These are phyloP conservation scores for Rhinogobio ventralis DNA, from an alignment of 2,797 vertebrate genomes.

Conservation along the genomic window DNA sequence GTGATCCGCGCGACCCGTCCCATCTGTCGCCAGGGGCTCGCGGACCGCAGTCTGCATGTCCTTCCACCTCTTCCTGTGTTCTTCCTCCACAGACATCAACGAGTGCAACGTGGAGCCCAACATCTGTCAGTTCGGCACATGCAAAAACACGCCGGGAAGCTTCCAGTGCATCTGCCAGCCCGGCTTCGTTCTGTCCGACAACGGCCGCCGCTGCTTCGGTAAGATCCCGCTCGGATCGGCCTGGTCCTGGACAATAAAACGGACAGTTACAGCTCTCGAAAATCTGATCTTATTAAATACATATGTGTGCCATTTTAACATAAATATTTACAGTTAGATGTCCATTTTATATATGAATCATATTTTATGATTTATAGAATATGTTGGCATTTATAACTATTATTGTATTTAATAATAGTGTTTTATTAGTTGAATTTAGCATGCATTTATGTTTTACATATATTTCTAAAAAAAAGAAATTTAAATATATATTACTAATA, in stretches of 20 bases:
- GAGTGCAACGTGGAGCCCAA: constrained; percentile 90
- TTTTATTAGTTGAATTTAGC: no score
- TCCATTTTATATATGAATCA: neutral
- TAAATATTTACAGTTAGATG: neutral
- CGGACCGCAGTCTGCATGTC: no score
- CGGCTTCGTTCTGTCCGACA: constrained; percentile 91
- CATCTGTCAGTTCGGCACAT: constrained; percentile 91
- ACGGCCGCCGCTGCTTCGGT: constrained; percentile 90
- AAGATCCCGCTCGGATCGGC: constrained; percentile 60
- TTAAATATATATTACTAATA: no score
- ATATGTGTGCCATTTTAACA: neutral
- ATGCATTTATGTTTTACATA: no score
- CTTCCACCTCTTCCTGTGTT: neutral
- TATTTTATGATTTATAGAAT: neutral
- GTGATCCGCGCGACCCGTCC: no score
- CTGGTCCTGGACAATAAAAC: neutral
- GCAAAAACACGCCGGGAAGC: constrained; percentile 90
- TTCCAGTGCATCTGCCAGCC: constrained; percentile 91
- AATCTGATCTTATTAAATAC: neutral
- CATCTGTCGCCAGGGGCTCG: no score
- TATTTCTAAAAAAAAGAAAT: no score
- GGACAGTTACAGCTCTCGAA: neutral
- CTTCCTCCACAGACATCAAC: constrained; percentile 83
- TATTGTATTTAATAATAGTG: no score
- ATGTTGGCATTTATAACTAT: no score